These are phyloP conservation scores for Lepidothrix coronata DNA, from an alignment of 2,113 vertebrate species.

Conservation along the genomic window DNA sequence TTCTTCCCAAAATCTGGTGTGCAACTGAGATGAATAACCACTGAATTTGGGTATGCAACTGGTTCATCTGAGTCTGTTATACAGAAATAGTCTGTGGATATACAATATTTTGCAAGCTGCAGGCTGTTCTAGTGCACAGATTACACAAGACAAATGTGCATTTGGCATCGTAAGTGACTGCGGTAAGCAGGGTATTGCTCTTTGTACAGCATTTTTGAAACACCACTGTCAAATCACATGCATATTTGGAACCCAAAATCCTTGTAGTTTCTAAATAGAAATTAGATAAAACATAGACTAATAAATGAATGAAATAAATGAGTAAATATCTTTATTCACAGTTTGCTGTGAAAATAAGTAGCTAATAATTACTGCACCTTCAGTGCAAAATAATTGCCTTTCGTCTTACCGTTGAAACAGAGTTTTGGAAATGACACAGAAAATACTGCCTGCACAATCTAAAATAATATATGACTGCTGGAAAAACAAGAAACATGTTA, in stretches of 20 bases:
- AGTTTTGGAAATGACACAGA: neutral
- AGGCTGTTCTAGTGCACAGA: neutral
- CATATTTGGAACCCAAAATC: neutral
- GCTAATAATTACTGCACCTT: neutral
- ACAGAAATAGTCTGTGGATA: neutral
- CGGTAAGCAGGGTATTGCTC: neutral
- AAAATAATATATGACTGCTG: neutral
- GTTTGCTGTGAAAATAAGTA: neutral
- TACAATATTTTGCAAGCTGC: neutral
- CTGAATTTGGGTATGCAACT: neutral
- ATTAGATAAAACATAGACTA: neutral
- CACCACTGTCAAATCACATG: accelerated
- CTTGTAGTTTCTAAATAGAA: neutral
- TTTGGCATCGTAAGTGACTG: neutral
- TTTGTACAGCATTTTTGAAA: neutral
- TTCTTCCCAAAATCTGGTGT: neutral
- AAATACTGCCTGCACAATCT: neutral
- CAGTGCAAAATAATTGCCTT: neutral
- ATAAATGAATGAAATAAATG: neutral
- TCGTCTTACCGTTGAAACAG: neutral
- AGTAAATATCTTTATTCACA: neutral
- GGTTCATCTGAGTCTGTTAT: neutral
- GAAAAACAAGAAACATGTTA: neutral
- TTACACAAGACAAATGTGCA: neutral
- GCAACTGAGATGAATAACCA: neutral